Base-by-base conservation (phyloP, 2,797 vertebrate species). In the Paedocypris micromegethes region DNA sequence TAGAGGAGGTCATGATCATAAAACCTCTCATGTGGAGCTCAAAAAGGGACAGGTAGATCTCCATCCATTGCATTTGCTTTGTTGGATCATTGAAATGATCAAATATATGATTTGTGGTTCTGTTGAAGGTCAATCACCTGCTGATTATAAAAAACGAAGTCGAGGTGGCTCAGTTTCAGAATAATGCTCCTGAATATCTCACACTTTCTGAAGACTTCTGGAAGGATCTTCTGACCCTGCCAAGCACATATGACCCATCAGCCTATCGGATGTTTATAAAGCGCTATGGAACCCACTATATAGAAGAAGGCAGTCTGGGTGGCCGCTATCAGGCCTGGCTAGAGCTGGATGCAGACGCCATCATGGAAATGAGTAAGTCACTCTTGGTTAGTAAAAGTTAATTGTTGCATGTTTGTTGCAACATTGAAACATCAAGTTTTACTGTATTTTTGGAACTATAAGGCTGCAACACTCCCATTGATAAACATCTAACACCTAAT, bases 291-390 rank as follows among this genome's bases (percentile, higher is more conserved):
- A 98, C 93, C 3, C 95, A 98, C 77, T 98, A 91, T 79, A 81
- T 96, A 52, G 87, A 91, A 0, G 93, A 94, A 72, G 96, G 94
- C 52, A 89, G 92, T 6, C 85, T 98, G 4, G 96, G 95, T 76
- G 95, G 96, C 60, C 83, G 90, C 72, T 97, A 96, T 78, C 89
- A 86, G 77, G 85, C 86, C 75, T 50, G 96, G 42, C 82, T 96
- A 85, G 87, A 93, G 74, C 43, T 96, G 9, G 88, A 93, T 68
- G 81, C 68, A 1, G 83, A 88, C 4, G 83, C 82, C 37, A 74
- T 88, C 9, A 86, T 82, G 58, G 2, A 82, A 58, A 72, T 68
- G 55, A 90, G 92, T 93, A 90, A 1, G 2, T 76, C 4, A 4
- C 46, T 9, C 9, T 38, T 50, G 37, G 37, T 9, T 39, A 6